Evolutionary conservation across 2,888 invertebrate genomes (phyloP), one percentile per base, ranked within the genome.

Genomic region (Rhagophthalmus giganteus): DNA sequence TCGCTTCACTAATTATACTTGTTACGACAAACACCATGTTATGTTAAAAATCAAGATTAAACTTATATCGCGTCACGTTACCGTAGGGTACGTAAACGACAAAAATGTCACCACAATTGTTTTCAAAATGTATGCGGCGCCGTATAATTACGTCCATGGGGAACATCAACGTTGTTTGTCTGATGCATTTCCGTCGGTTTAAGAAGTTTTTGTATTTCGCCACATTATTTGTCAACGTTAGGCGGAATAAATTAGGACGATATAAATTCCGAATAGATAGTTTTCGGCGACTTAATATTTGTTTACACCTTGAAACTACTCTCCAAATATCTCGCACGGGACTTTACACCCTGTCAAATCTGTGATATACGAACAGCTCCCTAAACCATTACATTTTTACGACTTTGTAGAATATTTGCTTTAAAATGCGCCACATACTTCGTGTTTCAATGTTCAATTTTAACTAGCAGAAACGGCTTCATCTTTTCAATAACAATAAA

Each of bases 271-370:
- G 46, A 27, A 48, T 42, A 26, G 20, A 13, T 53, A 52, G 47
- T 57, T 59, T 42, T 34, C 53, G 54, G 50, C 54, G 56, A 58
- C 54, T 56, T 57, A 54, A 57, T 57, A 58, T 60, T 60, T 60
- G 58, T 58, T 58, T 60, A 60, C 60, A 58, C 56, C 58, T 57
- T 51, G 14, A 40, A 40, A 54, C 54, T 49, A 47, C 25, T 49
- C 46, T 53, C 54, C 56, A 56, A 56, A 51, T 55, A 55, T 41
- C 38, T 45, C 48, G 27, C 40, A 13, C 31, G 33, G 10, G 16
- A 39, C 34, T 52, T 49, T 34, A 42, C 34, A 28, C 35, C 31
- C 42, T 44, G 48, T 52, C 55, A 53, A 49, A 57, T 41, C 39
- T 34, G 20, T 52, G 54, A 59, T 54, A 48, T 54, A 58, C 42